Conservation (phyloP, 1,140 invertebrate genomes). For the Phortica variegata region DNA sequence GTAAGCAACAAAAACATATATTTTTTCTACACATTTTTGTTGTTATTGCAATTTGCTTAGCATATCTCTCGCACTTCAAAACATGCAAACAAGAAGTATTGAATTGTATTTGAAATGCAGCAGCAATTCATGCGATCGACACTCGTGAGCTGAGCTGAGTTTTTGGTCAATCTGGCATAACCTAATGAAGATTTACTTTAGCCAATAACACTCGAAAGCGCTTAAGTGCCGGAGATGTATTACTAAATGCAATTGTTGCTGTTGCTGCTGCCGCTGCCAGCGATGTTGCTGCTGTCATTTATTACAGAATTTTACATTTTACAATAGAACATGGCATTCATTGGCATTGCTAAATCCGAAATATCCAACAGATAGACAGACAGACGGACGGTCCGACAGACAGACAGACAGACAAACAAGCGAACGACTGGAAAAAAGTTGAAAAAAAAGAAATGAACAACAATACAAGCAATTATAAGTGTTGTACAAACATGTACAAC, state of each 20-base stretch:
- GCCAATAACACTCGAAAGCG: slow-evolving; percentile 43
- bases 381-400: neutral
- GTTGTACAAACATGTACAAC: slow-evolving; percentile 29
- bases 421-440: too few species aligned
- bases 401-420: too few species aligned
- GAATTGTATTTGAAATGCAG: neutral
- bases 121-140: neutral
- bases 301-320: slow-evolving; percentile 54
- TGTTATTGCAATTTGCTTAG: too few species aligned
- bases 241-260: slow-evolving; percentile 15
- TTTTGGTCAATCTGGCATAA: slow-evolving; percentile 16
- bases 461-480: slow-evolving; percentile 44
- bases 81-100: too few species aligned
- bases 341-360: neutral
- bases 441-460: neutral
- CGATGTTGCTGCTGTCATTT: slow-evolving; percentile 47
- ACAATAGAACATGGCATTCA: slow-evolving; percentile 17
- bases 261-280: slow-evolving; percentile 29
- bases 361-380: neutral
- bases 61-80: too few species aligned
- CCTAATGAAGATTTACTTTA: slow-evolving; percentile 56
- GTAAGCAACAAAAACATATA: too few species aligned
- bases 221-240: slow-evolving; percentile 34
- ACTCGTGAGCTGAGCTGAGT: too few species aligned
- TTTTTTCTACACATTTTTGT: too few species aligned